phyloP scores from a whole-genome alignment of 2,113 vertebrate genomes.

The Clarias macrocephalus region DNA sequence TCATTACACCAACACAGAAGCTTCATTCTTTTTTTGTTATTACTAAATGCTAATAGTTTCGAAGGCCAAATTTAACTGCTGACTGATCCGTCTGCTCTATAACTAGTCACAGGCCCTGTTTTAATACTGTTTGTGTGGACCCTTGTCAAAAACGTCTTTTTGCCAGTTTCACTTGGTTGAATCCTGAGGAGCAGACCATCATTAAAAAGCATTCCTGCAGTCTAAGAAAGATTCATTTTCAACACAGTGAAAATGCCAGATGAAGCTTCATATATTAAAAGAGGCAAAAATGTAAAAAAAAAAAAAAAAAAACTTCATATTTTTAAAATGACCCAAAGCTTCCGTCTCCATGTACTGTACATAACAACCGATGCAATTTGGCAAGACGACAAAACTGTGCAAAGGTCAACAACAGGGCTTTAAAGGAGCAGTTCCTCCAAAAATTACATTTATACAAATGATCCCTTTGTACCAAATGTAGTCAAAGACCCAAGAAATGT shows the following conservation, averaged over 20 bases:
- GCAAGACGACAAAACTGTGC: background rate
- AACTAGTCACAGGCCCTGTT: background rate
- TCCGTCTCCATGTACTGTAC: background rate
- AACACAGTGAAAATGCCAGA: background rate
- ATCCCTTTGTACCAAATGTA: background rate
- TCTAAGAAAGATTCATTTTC: background rate
- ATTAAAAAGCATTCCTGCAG: conserved; percentile 12
- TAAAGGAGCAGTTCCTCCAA: background rate
- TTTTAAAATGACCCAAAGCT: background rate
- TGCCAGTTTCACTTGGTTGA: background rate
- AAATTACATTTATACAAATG: background rate
- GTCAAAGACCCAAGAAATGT: background rate
- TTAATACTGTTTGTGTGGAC: background rate
- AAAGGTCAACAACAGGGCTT: background rate
- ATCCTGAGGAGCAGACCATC: conserved; percentile 4
- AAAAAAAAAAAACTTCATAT: background rate
- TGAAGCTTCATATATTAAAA: background rate
- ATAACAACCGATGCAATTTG: background rate
- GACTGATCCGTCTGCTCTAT: background rate
- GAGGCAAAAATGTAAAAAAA: background rate
- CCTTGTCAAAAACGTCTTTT: background rate
- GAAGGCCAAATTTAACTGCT: background rate
- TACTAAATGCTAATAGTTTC: background rate
- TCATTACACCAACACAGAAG: conserved; percentile 39
- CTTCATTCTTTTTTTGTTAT: conserved; percentile 13